Evolutionary conservation across 2,797 vertebrate genomes (phyloP).

Genomic region (Rhincodon typus): DNA sequence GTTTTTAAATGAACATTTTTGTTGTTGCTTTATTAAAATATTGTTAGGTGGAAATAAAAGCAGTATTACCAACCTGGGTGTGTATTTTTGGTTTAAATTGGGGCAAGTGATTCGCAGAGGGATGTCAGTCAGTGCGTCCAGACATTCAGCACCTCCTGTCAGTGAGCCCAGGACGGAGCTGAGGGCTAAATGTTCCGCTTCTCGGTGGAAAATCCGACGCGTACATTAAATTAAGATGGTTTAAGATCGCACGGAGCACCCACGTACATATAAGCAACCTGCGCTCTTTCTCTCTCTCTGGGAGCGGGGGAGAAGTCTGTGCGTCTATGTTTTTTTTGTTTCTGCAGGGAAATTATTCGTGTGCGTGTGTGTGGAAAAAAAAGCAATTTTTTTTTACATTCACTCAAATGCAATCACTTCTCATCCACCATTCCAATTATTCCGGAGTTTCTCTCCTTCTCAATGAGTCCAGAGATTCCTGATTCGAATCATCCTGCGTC

Average conservation of each 20-base stretch:
- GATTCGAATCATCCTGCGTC: too few species aligned
- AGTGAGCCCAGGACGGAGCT: not conserved
- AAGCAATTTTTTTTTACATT: not conserved
- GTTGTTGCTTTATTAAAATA: not conserved
- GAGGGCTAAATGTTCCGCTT: not conserved
- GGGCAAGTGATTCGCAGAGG: slow-evolving; percentile 42
- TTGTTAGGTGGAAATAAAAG: slow-evolving; percentile 53
- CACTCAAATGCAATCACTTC: not conserved
- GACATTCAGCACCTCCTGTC: slow-evolving; percentile 3
- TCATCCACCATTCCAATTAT: not conserved
- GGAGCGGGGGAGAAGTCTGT: not conserved
- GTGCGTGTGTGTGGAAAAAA: not conserved
- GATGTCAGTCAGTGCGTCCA: not conserved
- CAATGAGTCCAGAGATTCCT: not conserved
- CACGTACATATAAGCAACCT: too few species aligned
- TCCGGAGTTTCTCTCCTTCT: not conserved
- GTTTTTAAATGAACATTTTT: slow-evolving; percentile 53
- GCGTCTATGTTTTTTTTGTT: not conserved
- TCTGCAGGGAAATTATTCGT: not conserved
- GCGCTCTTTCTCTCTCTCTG: not conserved
- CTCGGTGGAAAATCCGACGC: slow-evolving; percentile 23
- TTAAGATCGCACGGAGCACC: not conserved
- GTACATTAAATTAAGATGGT: not conserved
- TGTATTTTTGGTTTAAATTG: slow-evolving; percentile 59
- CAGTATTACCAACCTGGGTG: slow-evolving; percentile 88